Base-by-base conservation (phyloP, 92 coral and sea anemone genomes). In the Zoanthus gigantus region DNA sequence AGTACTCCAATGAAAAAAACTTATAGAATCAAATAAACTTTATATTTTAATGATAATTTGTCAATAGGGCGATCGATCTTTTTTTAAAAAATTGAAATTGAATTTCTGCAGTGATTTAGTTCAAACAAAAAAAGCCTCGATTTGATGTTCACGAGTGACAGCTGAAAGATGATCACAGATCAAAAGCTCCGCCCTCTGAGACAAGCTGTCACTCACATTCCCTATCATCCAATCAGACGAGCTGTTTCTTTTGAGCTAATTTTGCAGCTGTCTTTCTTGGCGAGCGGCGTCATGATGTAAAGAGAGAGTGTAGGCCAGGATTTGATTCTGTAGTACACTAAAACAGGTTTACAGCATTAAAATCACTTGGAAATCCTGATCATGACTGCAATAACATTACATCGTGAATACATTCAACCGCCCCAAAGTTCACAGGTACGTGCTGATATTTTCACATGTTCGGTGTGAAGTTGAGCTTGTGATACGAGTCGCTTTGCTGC, bases 211-310 rank as follows among this genome's bases (percentile, higher is more conserved):
- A 95, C 83, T 95, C 96, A 91, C 80, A 93, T 23, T 53, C 15
- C 12, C 42, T 88, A 34, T 65, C 87, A 79, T 29, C 85, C 85
- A 81, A 81, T 81, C n/a, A 66, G 45, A 81, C 57, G 8, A 65
- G 75, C 74, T 81, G 85, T 81, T 65, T 57, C 75, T 65, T 68
- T 81, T 37, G 93, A 89, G 94, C 88, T 84, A 82, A 86, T 85
- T 89, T 89, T 91, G 98, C 98, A 93, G 96, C 98, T 95, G 98
- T 95, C 98, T 89, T 88, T 88, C 87, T 88, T 82, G 82, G 93
- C 90, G 89, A 88, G 57, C 91, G 80, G 76, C 90, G 94, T 95
- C 94, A 95, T 93, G 94, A 93, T 89, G 92, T 91, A 91, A 93
- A 89, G 94, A 76, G 88, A 76, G 96, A 88, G 88, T 90, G 92